Conservation (phyloP, 2,113 vertebrate species). For the Tetrao urogallus region DNA sequence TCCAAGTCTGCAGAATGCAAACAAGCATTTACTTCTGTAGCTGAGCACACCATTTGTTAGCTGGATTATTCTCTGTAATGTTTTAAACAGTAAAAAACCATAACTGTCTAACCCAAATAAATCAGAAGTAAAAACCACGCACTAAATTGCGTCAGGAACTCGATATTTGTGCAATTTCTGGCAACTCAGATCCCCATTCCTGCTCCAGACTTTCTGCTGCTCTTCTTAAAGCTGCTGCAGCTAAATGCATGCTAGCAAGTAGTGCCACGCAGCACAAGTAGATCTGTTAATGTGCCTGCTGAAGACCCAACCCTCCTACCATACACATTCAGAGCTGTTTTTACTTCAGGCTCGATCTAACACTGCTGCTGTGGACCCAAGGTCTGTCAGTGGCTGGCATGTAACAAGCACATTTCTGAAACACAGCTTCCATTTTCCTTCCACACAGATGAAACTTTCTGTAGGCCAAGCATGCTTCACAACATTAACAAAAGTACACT, state of each 20-base stretch:
- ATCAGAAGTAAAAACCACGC: background rate
- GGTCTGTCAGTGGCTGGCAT: accelerated
- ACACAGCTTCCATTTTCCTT: background rate
- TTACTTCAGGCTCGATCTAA: background rate
- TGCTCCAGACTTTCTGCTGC: background rate
- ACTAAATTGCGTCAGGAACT: background rate
- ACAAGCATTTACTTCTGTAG: background rate
- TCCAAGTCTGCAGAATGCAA: background rate
- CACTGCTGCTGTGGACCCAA: background rate
- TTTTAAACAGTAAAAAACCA: background rate
- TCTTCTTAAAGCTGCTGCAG: background rate
- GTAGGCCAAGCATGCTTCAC: background rate
- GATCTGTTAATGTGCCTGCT: background rate
- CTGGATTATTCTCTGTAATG: background rate
- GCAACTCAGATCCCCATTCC: background rate
- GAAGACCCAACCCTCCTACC: background rate
- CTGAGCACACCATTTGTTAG: background rate
- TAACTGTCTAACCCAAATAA: background rate
- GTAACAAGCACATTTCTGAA: accelerated
- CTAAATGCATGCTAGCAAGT: accelerated
- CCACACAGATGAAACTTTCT: background rate
- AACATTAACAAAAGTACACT: background rate
- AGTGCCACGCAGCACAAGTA: background rate
- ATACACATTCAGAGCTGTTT: background rate
- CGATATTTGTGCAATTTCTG: background rate